phyloP scores from a whole-genome alignment of 2,113 vertebrate species.

The Hemibates koningsi region DNA sequence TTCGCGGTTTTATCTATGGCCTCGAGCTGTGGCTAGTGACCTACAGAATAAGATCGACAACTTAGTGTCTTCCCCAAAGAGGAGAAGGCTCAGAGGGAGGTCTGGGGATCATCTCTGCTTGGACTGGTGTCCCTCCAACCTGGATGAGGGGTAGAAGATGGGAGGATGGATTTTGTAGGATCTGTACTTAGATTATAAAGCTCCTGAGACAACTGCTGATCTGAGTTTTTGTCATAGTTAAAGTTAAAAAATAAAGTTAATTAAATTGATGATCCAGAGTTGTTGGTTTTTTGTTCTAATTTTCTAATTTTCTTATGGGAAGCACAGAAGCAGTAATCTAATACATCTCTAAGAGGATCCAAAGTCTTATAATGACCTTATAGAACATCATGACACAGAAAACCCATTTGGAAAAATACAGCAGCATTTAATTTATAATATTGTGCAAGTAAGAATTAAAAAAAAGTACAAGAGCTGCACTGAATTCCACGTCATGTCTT shows the following conservation, averaged over 20 bases:
- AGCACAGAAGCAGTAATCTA: not conserved
- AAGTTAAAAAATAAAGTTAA: not conserved
- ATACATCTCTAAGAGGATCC: not conserved
- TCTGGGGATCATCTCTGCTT: not conserved
- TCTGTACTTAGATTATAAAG: not conserved
- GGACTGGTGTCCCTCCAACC: fast-evolving
- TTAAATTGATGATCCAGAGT: not conserved
- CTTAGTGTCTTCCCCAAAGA: not conserved
- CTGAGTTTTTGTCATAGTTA: not conserved
- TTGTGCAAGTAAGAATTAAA: not conserved
- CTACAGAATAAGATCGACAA: not conserved
- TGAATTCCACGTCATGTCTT: not conserved
- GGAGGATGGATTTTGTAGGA: not conserved
- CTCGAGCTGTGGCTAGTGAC: not conserved
- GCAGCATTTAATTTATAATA: not conserved
- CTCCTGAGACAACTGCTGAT: not conserved
- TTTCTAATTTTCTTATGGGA: not conserved
- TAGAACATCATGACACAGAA: not conserved
- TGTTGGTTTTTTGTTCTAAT: fast-evolving
- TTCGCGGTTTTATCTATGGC: not conserved
- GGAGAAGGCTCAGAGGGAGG: not conserved
- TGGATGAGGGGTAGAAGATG: not conserved
- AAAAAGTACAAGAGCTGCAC: not conserved
- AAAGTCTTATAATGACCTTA: not conserved
- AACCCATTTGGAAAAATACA: not conserved